Evolutionary conservation across 2,113 vertebrate species (phyloP).

Genomic region (Corydoras maculifer): DNA sequence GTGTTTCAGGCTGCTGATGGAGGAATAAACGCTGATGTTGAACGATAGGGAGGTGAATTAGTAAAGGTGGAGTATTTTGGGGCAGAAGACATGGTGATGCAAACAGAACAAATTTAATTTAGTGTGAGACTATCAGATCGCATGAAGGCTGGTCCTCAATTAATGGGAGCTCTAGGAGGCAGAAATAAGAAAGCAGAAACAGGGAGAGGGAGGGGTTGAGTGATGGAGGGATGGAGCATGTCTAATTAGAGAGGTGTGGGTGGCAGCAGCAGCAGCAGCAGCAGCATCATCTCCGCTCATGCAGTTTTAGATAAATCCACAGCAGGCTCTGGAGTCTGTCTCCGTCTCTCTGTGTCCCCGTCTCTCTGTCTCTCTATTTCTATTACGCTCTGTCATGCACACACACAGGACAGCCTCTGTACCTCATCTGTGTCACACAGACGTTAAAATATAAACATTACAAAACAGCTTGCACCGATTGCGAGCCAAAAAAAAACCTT

Average conservation of each 20-base stretch:
- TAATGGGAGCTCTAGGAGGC: background rate
- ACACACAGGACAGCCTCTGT: background rate
- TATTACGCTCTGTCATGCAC: background rate
- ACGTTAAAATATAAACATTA: background rate
- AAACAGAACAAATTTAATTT: constrained; percentile 2
- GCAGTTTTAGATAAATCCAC: background rate
- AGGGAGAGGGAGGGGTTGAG: background rate
- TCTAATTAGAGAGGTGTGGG: constrained; percentile 1
- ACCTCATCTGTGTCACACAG: background rate
- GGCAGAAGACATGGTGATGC: background rate
- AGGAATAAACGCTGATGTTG: background rate
- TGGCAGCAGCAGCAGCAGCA: background rate
- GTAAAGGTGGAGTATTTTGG: background rate
- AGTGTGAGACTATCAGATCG: background rate
- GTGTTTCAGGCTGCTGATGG: background rate
- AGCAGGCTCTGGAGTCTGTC: background rate
- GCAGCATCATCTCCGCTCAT: background rate
- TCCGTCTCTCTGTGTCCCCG: too few species aligned
- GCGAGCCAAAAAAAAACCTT: background rate
- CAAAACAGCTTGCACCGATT: background rate
- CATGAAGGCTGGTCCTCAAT: background rate
- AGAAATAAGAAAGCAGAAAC: background rate
- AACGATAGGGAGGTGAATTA: background rate
- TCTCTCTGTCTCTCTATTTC: too few species aligned
- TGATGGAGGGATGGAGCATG: background rate